Evolutionary conservation across 53 echinoderm and acorn worm species (phyloP).

Genomic region (Luidia sarsii): DNA sequence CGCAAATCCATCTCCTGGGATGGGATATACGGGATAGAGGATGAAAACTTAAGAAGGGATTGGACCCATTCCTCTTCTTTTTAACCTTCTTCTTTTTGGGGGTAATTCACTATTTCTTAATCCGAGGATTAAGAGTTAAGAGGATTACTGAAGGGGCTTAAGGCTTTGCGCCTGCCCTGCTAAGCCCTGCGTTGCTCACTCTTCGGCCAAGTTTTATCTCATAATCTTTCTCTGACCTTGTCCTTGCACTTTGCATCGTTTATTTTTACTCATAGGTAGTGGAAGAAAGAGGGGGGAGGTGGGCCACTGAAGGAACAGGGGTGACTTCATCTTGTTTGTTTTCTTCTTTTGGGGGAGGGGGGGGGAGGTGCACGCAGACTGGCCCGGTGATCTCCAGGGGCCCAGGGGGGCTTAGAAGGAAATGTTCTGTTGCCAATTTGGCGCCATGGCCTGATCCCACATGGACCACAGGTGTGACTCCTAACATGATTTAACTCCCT

Average conservation of each 20-base stretch:
- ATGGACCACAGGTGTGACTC: too few species aligned
- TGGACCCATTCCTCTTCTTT: too few species aligned
- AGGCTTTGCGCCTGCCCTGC: neutral
- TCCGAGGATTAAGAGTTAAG: conserved; percentile 46
- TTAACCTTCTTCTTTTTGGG: too few species aligned
- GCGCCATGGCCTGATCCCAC: neutral
- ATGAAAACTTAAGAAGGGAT: too few species aligned
- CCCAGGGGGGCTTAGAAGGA: conserved; percentile 14
- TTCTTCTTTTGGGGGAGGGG: too few species aligned
- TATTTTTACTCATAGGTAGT: too few species aligned
- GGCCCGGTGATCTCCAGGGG: too few species aligned
- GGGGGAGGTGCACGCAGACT: too few species aligned
- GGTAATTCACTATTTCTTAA: conserved; percentile 34
- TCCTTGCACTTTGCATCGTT: conserved; percentile 55
- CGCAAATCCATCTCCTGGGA: conserved; percentile 9
- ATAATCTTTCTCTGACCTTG: conserved; percentile 42
- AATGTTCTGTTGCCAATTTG: conserved; percentile 10
- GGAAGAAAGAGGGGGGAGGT: too few species aligned
- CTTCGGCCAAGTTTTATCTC: conserved; percentile 22
- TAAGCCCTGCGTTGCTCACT: neutral
- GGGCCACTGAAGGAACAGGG: too few species aligned
- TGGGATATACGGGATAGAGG: neutral
- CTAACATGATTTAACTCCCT: too few species aligned
- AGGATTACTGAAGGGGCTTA: conserved; percentile 43
- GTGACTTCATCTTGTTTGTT: too few species aligned